Conservation (phyloP, 2,113 vertebrate species). For the Australoheros scitulus region DNA sequence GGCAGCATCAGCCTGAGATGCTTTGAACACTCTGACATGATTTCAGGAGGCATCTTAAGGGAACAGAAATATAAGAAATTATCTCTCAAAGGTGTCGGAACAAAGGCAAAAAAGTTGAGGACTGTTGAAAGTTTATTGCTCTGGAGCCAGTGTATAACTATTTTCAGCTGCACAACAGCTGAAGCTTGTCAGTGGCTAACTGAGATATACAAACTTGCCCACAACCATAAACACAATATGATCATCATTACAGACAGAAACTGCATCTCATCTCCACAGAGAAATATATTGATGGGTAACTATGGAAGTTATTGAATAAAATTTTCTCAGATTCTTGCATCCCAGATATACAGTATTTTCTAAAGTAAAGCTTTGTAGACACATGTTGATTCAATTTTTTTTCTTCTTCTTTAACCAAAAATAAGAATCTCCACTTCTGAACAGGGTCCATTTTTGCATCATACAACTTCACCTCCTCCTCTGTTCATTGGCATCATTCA, state of each 20-base stretch:
- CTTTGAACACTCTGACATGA: conserved; percentile 74
- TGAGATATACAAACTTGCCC: conserved; percentile 30
- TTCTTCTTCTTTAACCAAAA: not conserved
- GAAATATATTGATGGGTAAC: not conserved
- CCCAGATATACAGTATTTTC: not conserved
- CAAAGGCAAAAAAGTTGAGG: conserved; percentile 59
- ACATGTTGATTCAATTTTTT: not conserved
- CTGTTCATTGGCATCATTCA: not conserved
- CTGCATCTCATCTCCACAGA: not conserved
- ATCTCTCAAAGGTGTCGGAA: conserved; percentile 72
- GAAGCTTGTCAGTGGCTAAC: conserved; percentile 20
- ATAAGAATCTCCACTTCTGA: not conserved
- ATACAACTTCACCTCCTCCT: not conserved
- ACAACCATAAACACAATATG: conserved; percentile 10
- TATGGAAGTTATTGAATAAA: not conserved
- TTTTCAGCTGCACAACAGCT: conserved; percentile 34
- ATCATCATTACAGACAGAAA: not conserved
- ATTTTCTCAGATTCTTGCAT: not conserved
- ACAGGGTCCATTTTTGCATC: not conserved
- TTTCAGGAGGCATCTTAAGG: conserved; percentile 70
- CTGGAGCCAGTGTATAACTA: conserved; percentile 35
- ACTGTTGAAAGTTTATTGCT: conserved; percentile 59
- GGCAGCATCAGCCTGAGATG: conserved; percentile 61
- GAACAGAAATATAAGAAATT: conserved; percentile 59
- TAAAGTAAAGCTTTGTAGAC: not conserved